Conservation (phyloP, 2,888 invertebrate genomes). For the Deilephila porcellus region DNA sequence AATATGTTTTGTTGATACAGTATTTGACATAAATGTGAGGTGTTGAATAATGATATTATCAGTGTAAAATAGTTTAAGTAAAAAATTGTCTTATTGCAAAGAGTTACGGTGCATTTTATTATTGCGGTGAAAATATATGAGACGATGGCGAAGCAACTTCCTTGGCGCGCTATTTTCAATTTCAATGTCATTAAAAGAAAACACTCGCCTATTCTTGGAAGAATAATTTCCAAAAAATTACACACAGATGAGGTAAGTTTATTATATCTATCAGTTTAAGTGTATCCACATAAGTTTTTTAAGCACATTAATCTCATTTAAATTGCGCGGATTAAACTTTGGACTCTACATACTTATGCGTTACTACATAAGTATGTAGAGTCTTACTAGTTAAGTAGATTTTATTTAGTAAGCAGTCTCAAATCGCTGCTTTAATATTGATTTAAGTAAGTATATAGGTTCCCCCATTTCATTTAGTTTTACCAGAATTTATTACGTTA, state of each 20-base stretch:
- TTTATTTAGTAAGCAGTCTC: too few relatives aligned
- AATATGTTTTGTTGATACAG: background rate
- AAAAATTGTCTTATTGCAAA: background rate
- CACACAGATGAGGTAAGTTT: constrained; percentile 57
- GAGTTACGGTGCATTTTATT: constrained; percentile 15
- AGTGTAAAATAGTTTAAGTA: background rate
- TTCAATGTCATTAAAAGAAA: constrained; percentile 37
- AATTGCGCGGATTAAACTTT: background rate
- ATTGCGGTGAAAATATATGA: constrained; percentile 18
- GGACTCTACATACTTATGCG: background rate
- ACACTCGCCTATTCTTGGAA: constrained; percentile 36
- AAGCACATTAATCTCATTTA: background rate
- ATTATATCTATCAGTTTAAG: background rate
- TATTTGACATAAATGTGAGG: background rate
- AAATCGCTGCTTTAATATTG: too few relatives aligned
- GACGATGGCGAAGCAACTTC: constrained; percentile 58
- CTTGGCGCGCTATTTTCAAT: constrained; percentile 51
- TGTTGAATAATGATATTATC: background rate
- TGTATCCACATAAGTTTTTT: background rate
- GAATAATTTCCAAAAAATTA: constrained; percentile 45
- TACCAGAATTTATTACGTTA: too few relatives aligned
- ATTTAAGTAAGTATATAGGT: too few relatives aligned
- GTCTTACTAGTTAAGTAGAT: too few relatives aligned
- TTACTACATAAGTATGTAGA: too few relatives aligned
- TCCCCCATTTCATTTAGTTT: too few relatives aligned